phyloP scores from a whole-genome alignment of 2,113 vertebrate genomes.

The Protobothrops mucrosquamatus region DNA sequence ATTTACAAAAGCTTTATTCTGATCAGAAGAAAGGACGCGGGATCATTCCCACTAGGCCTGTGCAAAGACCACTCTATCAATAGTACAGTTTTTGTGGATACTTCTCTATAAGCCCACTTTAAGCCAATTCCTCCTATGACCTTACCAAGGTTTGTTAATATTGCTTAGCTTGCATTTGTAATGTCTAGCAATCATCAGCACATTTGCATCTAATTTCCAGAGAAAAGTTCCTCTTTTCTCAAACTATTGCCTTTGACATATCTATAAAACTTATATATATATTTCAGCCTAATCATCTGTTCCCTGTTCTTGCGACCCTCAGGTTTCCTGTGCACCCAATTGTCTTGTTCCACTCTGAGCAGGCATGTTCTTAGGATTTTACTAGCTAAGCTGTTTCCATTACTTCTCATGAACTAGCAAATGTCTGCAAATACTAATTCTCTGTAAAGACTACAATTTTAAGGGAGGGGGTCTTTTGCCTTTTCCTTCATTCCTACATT shows the following conservation, averaged over 20 bases:
- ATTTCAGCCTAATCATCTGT: too few relatives aligned
- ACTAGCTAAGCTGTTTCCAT: too few relatives aligned
- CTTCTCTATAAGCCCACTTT: not conserved
- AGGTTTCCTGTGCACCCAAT: too few relatives aligned
- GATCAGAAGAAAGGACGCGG: not conserved
- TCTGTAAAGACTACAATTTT: not conserved
- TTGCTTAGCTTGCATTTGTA: not conserved
- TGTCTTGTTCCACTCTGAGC: too few relatives aligned
- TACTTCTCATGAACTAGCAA: too few relatives aligned
- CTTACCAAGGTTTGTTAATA: not conserved
- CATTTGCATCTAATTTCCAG: not conserved
- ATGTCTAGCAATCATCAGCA: not conserved
- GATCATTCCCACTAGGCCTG: not conserved
- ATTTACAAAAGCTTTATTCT: not conserved
- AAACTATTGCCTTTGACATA: too few relatives aligned
- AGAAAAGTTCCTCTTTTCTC: not conserved
- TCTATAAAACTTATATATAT: too few relatives aligned
- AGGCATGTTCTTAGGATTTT: too few relatives aligned
- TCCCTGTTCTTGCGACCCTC: too few relatives aligned
- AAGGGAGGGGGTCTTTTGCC: not conserved
- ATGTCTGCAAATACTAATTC: too few relatives aligned
- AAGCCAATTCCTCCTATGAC: not conserved
- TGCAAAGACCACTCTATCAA: not conserved
- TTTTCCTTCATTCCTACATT: not conserved
- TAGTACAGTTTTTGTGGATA: not conserved